Conservation (phyloP, 2,888 invertebrate genomes). For the Alviniconcha strummeri region DNA sequence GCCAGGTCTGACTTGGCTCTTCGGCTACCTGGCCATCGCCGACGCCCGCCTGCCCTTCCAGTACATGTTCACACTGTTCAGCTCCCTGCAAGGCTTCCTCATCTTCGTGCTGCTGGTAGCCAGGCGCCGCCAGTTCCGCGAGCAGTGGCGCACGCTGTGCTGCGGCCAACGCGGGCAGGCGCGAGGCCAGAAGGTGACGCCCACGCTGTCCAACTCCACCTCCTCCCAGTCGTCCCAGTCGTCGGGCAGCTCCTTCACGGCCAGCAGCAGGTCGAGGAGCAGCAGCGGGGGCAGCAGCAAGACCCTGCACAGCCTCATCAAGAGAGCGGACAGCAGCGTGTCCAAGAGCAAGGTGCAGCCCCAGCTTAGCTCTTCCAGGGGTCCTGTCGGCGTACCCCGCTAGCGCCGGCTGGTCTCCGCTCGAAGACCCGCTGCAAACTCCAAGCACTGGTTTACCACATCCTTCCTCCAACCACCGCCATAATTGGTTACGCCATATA, state of each 20-base stretch:
- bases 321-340: conserved; percentile 33
- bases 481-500: too few species aligned
- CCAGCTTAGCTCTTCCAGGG: conserved; percentile 9
- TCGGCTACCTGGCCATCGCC: conserved; percentile 69
- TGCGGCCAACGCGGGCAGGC: conserved; percentile 48
- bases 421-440: too few species aligned
- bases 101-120: conserved; percentile 63
- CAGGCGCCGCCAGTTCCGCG: conserved; percentile 61
- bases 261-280: conserved; percentile 28
- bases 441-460: too few species aligned
- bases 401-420: not conserved
- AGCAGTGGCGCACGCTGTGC: conserved; percentile 61
- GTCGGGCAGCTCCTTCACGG: conserved; percentile 6
- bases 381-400: not conserved
- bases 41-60: conserved; percentile 66
- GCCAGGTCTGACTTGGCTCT: conserved; percentile 70
- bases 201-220: conserved; percentile 49
- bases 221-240: conserved; percentile 28
- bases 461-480: too few species aligned
- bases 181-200: conserved; percentile 51
- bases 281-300: conserved; percentile 34
- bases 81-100: conserved; percentile 64
- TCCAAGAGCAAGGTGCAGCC: conserved; percentile 14
- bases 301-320: conserved; percentile 35
- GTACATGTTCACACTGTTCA: conserved; percentile 68